Evolutionary conservation across 1,140 invertebrate species (phyloP), one percentile per base, ranked within the genome.

Genomic region (Geopemphigus sp.): DNA sequence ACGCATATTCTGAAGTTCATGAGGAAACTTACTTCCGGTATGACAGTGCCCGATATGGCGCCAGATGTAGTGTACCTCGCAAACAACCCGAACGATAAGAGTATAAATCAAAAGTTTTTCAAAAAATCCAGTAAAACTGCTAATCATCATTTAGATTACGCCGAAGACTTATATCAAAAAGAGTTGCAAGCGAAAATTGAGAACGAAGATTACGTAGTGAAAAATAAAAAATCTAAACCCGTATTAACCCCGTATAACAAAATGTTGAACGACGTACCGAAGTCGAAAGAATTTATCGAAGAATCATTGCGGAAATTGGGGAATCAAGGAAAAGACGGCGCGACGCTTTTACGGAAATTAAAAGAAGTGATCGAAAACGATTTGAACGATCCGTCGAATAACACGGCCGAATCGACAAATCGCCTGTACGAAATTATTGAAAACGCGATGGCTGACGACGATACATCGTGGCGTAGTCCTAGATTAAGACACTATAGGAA

Each of bases 201-300:
- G 17, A 78, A 63, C 11, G 74, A 78, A 50, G 74, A 78, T 29
- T 78, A 78, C 17, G 74, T 78, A 50, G 22, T 5, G 2, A 32
- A 63, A n/a, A 63, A 15, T n/a, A 61, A 50, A 63, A 78, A 78
- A 47, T 26, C 56, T 19, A 78, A 78, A 26, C 17, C 56, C 0
- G 22, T 39, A 24, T 12, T 63, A 14, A 50, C 5, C 29, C 17
- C n/a, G 14, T 88, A 90, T 83, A 86, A 83, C n/a, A 80, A 82
- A 15, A 84, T 85, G 80, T 82, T 83, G 29, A 83, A 76, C 19
- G 80, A 76, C 11, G 73, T 70, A 63, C 74, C 22, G 39, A 57
- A 61, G 59, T 78, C 74, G n/a, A 78, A 78, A 78, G 74, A 78
- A 63, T 29, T 78, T n/a, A 78, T 78, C 5, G 74, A 78, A 63